Evolutionary conservation across 2,888 invertebrate species (phyloP), one percentile per base, ranked within the genome.

Genomic region (Blastobasis lacticolella): DNA sequence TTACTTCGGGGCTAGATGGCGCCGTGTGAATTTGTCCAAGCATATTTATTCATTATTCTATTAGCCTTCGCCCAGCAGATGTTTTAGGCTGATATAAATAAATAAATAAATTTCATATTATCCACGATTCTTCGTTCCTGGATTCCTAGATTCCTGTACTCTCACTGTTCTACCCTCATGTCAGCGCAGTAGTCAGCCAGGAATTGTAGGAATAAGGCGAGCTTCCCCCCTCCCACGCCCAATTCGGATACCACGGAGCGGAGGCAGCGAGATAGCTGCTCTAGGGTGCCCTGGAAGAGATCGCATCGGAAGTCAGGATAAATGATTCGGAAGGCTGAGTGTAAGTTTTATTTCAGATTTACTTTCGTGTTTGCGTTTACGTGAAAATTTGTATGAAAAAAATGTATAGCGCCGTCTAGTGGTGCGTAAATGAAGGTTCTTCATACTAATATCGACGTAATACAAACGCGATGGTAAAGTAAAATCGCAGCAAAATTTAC

Each of bases 121-220:
- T 23, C 23, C 23, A 23, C 1, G 23, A 23, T 23, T 23, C 23
- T 23, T 23, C 23, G 23, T 2, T 23, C 23, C 23, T 23, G 23
- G 23, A 23, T 23, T 23, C 41, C 9, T 40, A 2, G 9, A 40
- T 40, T 6, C 40, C 8, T 40, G 40, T 40, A 40, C 2, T 9
- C 41, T 40, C 41, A 40, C 9, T 40, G 41, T 40, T 81, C 80
- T 54, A 74, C 76, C 54, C 83, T 84, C 78, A 88, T 78, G 37
- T 87, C 77, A 0, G 79, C 81, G 52, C 88, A 88, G 60, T 75
- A 88, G 38, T 88, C 88, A 0, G 88, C 80, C 8, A 88, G 53
- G 55, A 88, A 87, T 50, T 86, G 86, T 0, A 88, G 66, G 58
- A 88, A 87, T 4, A 87, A 53, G 0, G 78, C 81, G 50, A 88